Conservation (phyloP, 2,888 invertebrate genomes). For the Hybos culiciformis region DNA sequence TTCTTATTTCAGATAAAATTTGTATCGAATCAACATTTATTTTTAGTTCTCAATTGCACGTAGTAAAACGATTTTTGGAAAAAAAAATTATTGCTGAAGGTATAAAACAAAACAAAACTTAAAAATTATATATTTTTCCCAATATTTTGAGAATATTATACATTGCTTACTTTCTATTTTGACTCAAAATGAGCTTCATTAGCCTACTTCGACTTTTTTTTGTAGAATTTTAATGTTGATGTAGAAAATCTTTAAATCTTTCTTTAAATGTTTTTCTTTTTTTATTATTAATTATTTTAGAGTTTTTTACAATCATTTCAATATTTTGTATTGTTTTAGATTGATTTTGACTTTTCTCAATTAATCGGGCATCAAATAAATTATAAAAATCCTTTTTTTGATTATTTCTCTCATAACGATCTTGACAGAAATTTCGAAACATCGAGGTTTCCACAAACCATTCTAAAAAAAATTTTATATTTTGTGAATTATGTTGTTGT, state of each 20-base stretch:
- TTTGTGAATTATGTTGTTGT: conserved; percentile 47
- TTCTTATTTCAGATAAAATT: no score
- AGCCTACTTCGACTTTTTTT: neutral
- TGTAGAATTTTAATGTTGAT: neutral
- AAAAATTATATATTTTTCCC: no score
- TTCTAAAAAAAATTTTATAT: conserved; percentile 59
- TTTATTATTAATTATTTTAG: conserved; percentile 20
- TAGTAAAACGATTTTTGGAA: no score
- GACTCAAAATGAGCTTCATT: no score
- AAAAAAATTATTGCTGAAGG: no score
- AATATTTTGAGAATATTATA: no score
- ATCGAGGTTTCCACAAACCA: conserved; percentile 82
- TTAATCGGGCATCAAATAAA: conserved; percentile 19
- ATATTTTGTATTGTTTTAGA: conserved; percentile 17
- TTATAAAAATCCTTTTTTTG: conserved; percentile 14
- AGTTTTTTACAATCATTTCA: conserved; percentile 20
- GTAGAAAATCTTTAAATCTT: conserved; percentile 19
- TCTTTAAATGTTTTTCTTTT: conserved; percentile 21
- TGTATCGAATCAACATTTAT: no score
- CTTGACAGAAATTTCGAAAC: conserved; percentile 52
- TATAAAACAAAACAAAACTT: no score
- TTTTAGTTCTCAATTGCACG: no score
- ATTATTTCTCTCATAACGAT: conserved; percentile 5
- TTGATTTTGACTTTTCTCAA: conserved; percentile 20
- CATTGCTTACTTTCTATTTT: no score